Evolutionary conservation across 1,140 invertebrate genomes (phyloP).

Genomic region (Holcopasites calliopsidis): DNA sequence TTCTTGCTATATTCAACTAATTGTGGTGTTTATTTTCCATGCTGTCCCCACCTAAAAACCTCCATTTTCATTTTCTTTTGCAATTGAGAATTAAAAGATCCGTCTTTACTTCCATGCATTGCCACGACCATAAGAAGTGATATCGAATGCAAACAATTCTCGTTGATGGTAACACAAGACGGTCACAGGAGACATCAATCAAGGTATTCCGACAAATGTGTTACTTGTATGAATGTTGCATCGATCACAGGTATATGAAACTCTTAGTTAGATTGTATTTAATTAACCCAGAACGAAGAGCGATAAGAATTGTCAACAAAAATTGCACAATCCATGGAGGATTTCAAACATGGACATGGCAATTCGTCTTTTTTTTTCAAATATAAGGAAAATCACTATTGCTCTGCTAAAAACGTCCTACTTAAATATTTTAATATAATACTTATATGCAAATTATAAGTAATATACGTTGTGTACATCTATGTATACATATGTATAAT

Average conservation of each 20-base stretch:
- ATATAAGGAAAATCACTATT: background rate
- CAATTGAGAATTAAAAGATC: background rate
- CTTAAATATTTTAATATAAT: no score
- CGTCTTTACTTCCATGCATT: background rate
- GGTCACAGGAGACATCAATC: background rate
- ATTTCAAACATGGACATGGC: background rate
- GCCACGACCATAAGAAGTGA: background rate
- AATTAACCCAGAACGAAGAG: background rate
- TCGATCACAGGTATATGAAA: background rate
- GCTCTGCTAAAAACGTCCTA: background rate
- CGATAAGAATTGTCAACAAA: background rate
- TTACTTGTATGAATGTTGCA: background rate
- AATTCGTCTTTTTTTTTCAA: background rate
- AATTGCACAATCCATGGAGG: background rate
- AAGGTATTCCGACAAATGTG: background rate
- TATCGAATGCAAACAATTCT: background rate
- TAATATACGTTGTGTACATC: no score
- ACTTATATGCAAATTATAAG: no score
- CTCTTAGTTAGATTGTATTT: background rate
- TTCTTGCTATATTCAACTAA: conserved; percentile 76
- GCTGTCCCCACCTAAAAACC: background rate
- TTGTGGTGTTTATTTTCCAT: conserved; percentile 45
- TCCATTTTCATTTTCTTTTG: no score
- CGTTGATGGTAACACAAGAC: background rate
- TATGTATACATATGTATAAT: no score